These are phyloP conservation scores for Silurus asotus DNA, from an alignment of 2,113 vertebrate species.

Conservation along the genomic window DNA sequence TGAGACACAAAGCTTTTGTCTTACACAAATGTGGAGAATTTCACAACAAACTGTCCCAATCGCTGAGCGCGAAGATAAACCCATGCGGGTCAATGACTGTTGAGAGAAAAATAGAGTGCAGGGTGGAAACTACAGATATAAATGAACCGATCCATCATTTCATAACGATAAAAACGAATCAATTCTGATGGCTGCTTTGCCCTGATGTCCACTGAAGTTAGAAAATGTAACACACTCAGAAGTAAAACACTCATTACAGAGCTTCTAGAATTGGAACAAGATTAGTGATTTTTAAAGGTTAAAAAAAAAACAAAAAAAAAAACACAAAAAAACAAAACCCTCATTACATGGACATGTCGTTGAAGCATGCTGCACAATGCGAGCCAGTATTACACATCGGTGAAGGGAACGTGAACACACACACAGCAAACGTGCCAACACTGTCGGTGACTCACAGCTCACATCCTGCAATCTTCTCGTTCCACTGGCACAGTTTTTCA, in stretches of 20 bases:
- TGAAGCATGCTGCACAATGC: neutral
- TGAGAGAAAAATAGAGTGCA: neutral
- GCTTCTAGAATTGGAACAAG: neutral
- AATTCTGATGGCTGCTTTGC: neutral
- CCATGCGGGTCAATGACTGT: neutral
- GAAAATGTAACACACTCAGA: neutral
- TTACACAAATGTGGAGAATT: neutral
- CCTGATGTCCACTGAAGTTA: neutral
- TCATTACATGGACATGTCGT: neutral
- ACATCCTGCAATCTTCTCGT: slow-evolving; percentile 81
- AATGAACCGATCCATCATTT: neutral
- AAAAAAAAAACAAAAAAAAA: neutral
- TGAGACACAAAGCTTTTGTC: slow-evolving; percentile 22
- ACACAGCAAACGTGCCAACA: slow-evolving; percentile 54
- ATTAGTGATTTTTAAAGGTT: neutral
- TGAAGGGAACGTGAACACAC: slow-evolving; percentile 49
- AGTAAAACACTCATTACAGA: neutral
- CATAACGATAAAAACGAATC: neutral
- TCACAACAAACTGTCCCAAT: slow-evolving; percentile 2
- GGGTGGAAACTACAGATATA: neutral
- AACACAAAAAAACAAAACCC: neutral
- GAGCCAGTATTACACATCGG: neutral
- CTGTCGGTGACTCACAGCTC: slow-evolving; percentile 77
- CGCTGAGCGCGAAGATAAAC: neutral
- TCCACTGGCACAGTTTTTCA: slow-evolving; percentile 87